Evolutionary conservation across 2,888 invertebrate genomes (phyloP), one percentile per base, ranked within the genome.

Genomic region (Trileptium ribeirensis): DNA sequence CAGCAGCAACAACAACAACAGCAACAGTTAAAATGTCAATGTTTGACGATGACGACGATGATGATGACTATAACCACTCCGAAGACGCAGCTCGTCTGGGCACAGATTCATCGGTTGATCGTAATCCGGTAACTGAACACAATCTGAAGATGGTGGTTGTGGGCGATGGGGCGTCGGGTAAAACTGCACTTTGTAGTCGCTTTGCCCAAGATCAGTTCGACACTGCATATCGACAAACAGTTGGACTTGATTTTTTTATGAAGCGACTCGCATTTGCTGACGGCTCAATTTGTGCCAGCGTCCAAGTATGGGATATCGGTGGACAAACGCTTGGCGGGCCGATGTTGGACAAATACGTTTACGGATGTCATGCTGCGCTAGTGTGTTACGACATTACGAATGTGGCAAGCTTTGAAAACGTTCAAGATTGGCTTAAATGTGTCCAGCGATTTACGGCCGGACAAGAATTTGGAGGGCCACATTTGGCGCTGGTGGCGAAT

Each of bases 371-470:
- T 85, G 90, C 90, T 8, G 24, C 51, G 79, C 88, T 95, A 79
- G 90, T 95, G 84, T 93, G 94, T 0, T 95, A 94, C 88, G 95
- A 95, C 88, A 92, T 95, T 80, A 94, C 94, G 39, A 94, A 93
- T 88, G 90, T 92, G 78, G 91, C 92, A 85, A 94, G 94, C 88
- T 95, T 95, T 89, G 94, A 94, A 81, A 92, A 92, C 86, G 89
- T 95, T 29, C 90, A 91, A 67, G 91, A 92, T 79, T 96, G 95
- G 95, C 90, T 94, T 83, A 88, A 90, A 0, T 86, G 87, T 2
- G 87, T 90, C 19, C 89, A 88, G 82, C 88, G 88, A 82, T 86
- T 88, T 34, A 86, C 87, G 38, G 87, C 88, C 33, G 83, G 84
- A 3, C 86, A 87, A 77, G 87, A 86, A 67, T 88, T 83, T 8